A percentile compares a stretch with the other conserved stretches of the same genome.
These are phyloP conservation scores for Apostichopus japonicus DNA, from an alignment of 35 echinoderm and acorn worm genomes.

Conservation along the genomic window DNA sequence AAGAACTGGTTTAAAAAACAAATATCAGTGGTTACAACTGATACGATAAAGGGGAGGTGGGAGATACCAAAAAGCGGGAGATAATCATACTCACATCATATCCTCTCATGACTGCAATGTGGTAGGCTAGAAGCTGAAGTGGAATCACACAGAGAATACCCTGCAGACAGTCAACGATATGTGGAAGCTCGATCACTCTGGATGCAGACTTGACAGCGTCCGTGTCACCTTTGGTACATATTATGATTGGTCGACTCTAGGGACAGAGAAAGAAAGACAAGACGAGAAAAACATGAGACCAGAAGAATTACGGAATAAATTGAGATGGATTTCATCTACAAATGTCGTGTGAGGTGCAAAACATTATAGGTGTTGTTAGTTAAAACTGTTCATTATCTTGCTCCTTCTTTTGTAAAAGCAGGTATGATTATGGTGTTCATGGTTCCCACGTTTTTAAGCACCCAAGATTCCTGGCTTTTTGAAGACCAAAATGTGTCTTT, in stretches of 20 bases:
- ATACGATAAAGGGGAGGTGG: neutral
- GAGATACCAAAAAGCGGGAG: neutral
- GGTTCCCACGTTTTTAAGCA: too few relatives aligned
- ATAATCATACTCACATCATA: constrained; percentile 88
- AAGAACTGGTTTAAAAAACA: neutral
- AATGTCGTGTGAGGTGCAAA: too few relatives aligned
- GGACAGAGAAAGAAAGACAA: too few relatives aligned
- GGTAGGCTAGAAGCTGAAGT: constrained; percentile 94
- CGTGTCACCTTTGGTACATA: constrained; percentile 81
- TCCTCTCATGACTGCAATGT: constrained; percentile 88
- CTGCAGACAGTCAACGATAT: constrained; percentile 80
- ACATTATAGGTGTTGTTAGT: too few relatives aligned
- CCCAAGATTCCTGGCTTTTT: too few relatives aligned
- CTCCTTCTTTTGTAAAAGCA: too few relatives aligned
- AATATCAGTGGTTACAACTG: neutral
- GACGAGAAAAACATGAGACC: too few relatives aligned
- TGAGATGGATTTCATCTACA: neutral
- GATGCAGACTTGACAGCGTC: constrained; percentile 70
- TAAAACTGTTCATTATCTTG: too few relatives aligned
- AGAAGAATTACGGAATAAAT: too few relatives aligned
- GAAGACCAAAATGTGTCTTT: too few relatives aligned
- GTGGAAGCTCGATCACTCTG: constrained; percentile 74
- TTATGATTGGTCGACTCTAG: constrained; percentile 93
- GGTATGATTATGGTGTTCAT: too few relatives aligned
- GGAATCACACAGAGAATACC: constrained; percentile 96